These are phyloP conservation scores for Anas georgica DNA, from an alignment of 2,797 vertebrate genomes.

Conservation along the genomic window DNA sequence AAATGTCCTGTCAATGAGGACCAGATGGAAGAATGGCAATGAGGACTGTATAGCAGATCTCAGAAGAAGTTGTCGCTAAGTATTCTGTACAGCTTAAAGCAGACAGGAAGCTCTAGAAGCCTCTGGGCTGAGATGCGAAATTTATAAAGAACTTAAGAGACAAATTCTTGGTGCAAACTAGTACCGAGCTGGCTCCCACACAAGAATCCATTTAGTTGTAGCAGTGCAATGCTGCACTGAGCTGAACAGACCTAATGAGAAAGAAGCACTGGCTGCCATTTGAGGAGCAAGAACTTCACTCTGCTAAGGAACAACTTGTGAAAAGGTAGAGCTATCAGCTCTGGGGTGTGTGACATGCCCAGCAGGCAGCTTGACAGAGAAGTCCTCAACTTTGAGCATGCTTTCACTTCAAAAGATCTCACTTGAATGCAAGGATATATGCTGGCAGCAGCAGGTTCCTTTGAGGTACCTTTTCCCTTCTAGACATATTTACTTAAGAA, in stretches of 20 bases:
- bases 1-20: neutral
- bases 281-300: neutral
- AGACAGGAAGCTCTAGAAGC: neutral
- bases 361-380: neutral
- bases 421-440: neutral
- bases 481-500: constrained; percentile 55
- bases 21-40: neutral
- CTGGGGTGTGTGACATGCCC: fast-evolving
- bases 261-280: neutral
- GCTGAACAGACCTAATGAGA: neutral
- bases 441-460: neutral
- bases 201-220: neutral
- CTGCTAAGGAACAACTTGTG: neutral
- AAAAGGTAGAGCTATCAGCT: neutral
- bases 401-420: constrained; percentile 14
- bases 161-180: fast-evolving
- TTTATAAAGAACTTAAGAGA: neutral
- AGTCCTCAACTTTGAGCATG: neutral
- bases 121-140: neutral
- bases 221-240: neutral
- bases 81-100: fast-evolving
- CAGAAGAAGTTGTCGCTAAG: fast-evolving
- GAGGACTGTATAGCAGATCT: neutral
- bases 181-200: neutral
- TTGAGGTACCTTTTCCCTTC: neutral